Percentiles rank a stretch among this genome's conserved stretches.
phyloP scores from a whole-genome alignment of 2,888 invertebrate species.

The Homarus gammarus region DNA sequence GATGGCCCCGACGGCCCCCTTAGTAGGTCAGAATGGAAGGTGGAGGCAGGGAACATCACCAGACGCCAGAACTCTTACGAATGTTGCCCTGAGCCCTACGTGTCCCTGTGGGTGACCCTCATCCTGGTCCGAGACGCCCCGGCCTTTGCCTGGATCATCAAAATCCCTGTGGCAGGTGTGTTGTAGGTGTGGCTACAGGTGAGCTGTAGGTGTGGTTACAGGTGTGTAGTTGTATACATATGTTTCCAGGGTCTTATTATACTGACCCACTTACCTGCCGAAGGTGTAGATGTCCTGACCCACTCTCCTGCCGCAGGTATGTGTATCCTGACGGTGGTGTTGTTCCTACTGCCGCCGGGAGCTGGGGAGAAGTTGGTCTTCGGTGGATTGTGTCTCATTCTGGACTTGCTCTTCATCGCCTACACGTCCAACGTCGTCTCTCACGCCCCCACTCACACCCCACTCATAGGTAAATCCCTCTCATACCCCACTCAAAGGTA shows the following conservation, averaged over 20 bases:
- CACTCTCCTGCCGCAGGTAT: neutral
- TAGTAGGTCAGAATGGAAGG: conserved; percentile 80
- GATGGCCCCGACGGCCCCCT: conserved; percentile 79
- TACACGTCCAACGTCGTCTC: conserved; percentile 20
- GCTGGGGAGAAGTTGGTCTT: conserved; percentile 58
- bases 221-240: too few relatives aligned
- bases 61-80: conserved; percentile 81
- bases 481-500: neutral
- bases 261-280: neutral
- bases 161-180: conserved; percentile 82
- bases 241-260: neutral
- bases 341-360: conserved; percentile 64
- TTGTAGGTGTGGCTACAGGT: neutral
- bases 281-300: neutral
- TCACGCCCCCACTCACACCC: neutral
- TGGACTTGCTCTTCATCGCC: conserved; percentile 59
- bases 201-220: too few relatives aligned
- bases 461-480: neutral
- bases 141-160: conserved; percentile 82
- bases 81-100: conserved; percentile 83
- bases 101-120: conserved; percentile 83
- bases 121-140: conserved; percentile 83
- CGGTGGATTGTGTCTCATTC: conserved; percentile 48
- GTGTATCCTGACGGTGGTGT: conserved; percentile 29
- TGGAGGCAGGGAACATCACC: conserved; percentile 66